Evolutionary conservation across 2,888 invertebrate genomes (phyloP), one percentile per base, ranked within the genome.

Genomic region (Creontiades dilutus): DNA sequence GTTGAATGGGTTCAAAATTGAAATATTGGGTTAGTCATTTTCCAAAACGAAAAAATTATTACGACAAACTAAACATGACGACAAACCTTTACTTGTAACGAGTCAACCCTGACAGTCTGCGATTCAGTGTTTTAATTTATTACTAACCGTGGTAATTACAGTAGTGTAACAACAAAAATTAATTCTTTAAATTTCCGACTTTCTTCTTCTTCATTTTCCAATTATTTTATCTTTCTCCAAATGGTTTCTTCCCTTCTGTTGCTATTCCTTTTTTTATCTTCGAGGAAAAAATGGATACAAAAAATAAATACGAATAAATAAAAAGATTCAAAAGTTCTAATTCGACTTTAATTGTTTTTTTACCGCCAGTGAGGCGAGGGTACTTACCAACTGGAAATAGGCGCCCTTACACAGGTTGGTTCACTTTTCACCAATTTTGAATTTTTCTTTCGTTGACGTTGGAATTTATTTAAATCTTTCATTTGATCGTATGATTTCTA

Each of bases 351-450:
- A 68, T 47, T 86, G 12, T 86, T 52, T 88, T 88, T 88, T 52
- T 88, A 88, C 80, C 88, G 88, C 88, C 88, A 88, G 88, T 88
- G 88, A 76, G 88, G 88, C 88, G 88, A 61, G 88, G 88, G 61
- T 88, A 88, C 88, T 19, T 88, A 76, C 88, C 88, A n/a, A 37
- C 88, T 46, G 76, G 48, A 46, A 88, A 88, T 88, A 76, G 52
- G 55, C 76, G 52, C 52, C 88, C 76, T 19, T 85, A 55, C 57
- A 88, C 76, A 88, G 88, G 88, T 88, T 88, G 88, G 88, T 88
- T 80, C 78, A 19, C 55, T 80, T 80, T 52, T 80, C 57, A 68
- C 68, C 13, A 52, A 52, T 37, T 52, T 61, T 46, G 19, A 19
- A 88, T 61, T 85, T n/a, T 84, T 14, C 61, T 12, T 37, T 37